phyloP scores from a whole-genome alignment of 1,140 invertebrate genomes.

The Asobara japonica region DNA sequence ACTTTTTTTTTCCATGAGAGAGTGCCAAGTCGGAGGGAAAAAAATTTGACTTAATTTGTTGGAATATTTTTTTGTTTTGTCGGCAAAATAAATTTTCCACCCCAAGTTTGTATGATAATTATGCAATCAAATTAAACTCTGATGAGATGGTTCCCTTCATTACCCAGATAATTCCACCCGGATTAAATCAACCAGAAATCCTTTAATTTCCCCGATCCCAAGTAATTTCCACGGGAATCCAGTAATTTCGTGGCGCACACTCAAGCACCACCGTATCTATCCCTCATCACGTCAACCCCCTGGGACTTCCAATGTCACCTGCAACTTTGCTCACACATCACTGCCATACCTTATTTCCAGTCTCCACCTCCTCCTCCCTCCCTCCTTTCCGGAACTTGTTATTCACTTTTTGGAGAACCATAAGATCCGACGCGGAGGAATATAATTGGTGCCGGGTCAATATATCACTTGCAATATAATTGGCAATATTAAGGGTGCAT shows the following conservation, averaged over 20 bases:
- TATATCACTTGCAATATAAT: no score
- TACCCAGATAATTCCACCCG: background rate
- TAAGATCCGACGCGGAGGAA: no score
- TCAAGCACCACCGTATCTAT: background rate
- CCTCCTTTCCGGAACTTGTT: background rate
- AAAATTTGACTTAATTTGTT: background rate
- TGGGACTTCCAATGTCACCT: background rate
- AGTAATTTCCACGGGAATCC: slow-evolving; percentile 1
- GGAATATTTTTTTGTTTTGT: background rate
- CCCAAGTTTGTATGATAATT: no score
- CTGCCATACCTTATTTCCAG: background rate
- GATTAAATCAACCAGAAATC: background rate
- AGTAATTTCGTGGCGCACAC: background rate
- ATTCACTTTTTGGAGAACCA: no score
- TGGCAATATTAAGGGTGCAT: no score
- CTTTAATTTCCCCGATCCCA: background rate
- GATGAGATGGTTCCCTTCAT: background rate
- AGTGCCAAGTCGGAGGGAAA: background rate
- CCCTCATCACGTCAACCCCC: background rate
- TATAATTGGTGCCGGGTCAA: no score
- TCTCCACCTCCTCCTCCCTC: no score
- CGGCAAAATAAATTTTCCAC: no score
- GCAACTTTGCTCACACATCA: background rate
- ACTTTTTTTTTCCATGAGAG: background rate
- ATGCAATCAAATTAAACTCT: background rate